phyloP scores from a whole-genome alignment of 2,888 invertebrate genomes.

The Omphaloscelis lunosa region DNA sequence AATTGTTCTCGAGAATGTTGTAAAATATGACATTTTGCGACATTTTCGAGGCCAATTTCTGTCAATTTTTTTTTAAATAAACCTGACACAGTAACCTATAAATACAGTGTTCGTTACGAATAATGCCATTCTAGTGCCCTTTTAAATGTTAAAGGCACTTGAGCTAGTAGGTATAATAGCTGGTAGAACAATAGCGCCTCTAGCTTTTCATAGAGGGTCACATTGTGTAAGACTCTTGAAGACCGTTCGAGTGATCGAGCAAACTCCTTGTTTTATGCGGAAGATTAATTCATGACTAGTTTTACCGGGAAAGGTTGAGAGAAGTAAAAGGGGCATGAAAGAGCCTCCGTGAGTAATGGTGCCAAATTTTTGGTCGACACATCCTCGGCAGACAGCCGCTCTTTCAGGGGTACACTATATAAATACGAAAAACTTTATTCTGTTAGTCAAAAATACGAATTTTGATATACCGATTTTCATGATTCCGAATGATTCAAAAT shows the following conservation, averaged over 20 bases:
- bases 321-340: background rate
- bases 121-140: slow-evolving; percentile 55
- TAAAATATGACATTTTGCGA: no score
- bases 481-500: no score
- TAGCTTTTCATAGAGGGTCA: slow-evolving; percentile 62
- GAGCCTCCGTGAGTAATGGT: background rate
- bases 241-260: slow-evolving; percentile 59
- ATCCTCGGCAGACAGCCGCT: background rate
- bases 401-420: no score
- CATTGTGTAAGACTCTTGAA: slow-evolving; percentile 63
- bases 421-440: no score
- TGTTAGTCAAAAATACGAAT: no score
- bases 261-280: slow-evolving; percentile 47
- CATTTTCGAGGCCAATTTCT: no score
- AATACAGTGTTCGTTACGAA: slow-evolving; percentile 50
- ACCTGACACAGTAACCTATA: slow-evolving; percentile 25
- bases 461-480: no score
- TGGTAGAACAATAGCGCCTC: slow-evolving; percentile 65
- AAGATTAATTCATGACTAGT: slow-evolving; percentile 51
- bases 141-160: slow-evolving; percentile 66
- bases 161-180: slow-evolving; percentile 63
- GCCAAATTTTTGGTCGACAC: background rate
- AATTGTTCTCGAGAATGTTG: no score
- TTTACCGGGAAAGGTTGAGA: slow-evolving; percentile 12
- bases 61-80: no score